phyloP scores from a whole-genome alignment of 2,888 invertebrate species.

The Aspidiotus rigidus region DNA sequence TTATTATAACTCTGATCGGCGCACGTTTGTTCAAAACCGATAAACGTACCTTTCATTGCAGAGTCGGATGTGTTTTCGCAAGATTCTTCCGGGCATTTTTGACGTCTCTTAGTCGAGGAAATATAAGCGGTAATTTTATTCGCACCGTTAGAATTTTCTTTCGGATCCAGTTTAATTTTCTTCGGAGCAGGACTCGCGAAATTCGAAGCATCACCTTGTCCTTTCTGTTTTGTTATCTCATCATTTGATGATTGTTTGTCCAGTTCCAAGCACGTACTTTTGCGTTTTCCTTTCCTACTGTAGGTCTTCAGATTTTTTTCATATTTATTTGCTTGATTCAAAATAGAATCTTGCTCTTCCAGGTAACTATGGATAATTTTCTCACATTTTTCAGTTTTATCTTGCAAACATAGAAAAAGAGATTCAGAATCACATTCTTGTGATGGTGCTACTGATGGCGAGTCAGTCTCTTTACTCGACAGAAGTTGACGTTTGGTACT shows the following conservation, averaged over 20 bases:
- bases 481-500: constrained; percentile 13
- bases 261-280: neutral
- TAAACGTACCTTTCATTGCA: constrained; percentile 21
- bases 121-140: neutral
- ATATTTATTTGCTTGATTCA: neutral
- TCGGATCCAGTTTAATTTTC: neutral
- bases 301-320: too few relatives aligned
- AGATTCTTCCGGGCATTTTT: too few relatives aligned
- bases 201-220: neutral
- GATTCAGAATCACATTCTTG: constrained; percentile 13
- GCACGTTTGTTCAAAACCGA: neutral
- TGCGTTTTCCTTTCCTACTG: neutral
- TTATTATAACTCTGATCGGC: constrained; percentile 11
- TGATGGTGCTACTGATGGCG: neutral
- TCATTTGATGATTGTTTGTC: too few relatives aligned
- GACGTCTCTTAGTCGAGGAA: neutral
- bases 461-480: constrained; percentile 3
- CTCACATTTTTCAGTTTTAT: neutral
- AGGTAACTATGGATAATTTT: constrained; percentile 12
- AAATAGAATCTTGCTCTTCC: constrained; percentile 6
- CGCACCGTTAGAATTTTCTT: neutral
- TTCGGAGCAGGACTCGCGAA: neutral
- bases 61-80: neutral
- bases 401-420: neutral
- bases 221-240: too few relatives aligned